These are phyloP conservation scores for Sarcophaga carnaria DNA, from an alignment of 2,888 invertebrate species.

Conservation along the genomic window DNA sequence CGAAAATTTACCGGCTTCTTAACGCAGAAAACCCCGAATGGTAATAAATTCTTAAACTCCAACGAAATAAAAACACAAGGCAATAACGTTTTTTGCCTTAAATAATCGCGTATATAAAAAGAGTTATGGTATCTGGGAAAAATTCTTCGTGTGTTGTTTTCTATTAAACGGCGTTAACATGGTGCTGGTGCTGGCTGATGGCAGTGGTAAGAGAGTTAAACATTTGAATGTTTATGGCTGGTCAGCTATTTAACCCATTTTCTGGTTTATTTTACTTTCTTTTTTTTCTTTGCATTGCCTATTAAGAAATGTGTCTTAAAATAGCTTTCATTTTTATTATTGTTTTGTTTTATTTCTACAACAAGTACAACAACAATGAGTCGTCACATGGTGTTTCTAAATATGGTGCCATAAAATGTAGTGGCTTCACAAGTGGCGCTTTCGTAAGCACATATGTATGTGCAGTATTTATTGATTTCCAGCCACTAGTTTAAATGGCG, in stretches of 20 bases:
- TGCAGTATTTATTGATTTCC: constrained; percentile 48
- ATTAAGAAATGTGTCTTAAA: neutral
- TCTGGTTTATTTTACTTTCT: neutral
- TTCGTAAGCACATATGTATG: neutral
- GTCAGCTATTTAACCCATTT: constrained; percentile 48
- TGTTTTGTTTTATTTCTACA: constrained; percentile 7
- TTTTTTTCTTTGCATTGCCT: neutral
- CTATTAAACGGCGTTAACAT: neutral
- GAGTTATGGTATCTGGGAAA: neutral
- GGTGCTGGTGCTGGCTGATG: neutral
- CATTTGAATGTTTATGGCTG: constrained; percentile 33
- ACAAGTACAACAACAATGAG: neutral
- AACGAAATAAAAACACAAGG: neutral
- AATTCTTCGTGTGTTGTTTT: neutral
- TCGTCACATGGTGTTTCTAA: constrained; percentile 8
- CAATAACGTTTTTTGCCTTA: constrained; percentile 22
- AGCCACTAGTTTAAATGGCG: neutral
- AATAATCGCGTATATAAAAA: constrained; percentile 4
- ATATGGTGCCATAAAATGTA: constrained; percentile 24
- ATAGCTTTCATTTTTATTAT: neutral
- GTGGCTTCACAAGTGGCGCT: neutral
- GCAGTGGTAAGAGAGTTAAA: constrained; percentile 8
- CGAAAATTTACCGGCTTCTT: constrained; percentile 26
- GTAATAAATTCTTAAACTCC: constrained; percentile 31
- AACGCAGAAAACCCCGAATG: neutral